Conservation (phyloP, 2,888 invertebrate species). For the Lycia hirtaria region DNA sequence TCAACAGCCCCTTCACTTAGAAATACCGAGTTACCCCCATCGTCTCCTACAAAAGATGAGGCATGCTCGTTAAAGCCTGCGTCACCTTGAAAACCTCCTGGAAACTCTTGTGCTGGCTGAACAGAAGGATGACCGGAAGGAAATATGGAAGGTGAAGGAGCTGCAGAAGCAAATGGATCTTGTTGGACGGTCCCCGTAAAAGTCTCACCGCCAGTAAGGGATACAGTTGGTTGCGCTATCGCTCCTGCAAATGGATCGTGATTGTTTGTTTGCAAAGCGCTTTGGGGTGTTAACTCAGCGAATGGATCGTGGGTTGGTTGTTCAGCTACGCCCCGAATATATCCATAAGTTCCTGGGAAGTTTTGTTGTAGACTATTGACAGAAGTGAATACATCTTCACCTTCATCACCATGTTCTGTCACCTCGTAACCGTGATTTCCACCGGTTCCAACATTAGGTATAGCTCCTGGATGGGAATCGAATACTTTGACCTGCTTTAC, state of each 20-base stretch:
- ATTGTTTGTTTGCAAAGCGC: conserved; percentile 51
- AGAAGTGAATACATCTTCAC: conserved; percentile 67
- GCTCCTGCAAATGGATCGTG: conserved; percentile 60
- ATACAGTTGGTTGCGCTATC: conserved; percentile 55
- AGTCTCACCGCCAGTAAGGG: conserved; percentile 54
- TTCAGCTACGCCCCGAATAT: conserved; percentile 61
- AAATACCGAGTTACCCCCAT: conserved; percentile 51
- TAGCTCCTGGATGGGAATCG: conserved; percentile 67
- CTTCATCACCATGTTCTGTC: conserved; percentile 71
- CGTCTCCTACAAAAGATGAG: conserved; percentile 57
- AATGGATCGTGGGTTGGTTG: conserved; percentile 60
- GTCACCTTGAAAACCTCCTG: conserved; percentile 51
- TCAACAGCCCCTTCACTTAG: conserved; percentile 50
- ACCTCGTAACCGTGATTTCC: conserved; percentile 70
- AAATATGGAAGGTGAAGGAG: conserved; percentile 48
- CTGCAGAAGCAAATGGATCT: conserved; percentile 54
- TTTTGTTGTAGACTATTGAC: conserved; percentile 66
- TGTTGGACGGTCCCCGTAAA: conserved; percentile 56
- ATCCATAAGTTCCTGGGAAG: conserved; percentile 67
- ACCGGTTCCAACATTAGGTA: conserved; percentile 52
- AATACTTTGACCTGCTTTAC: conserved; percentile 77
- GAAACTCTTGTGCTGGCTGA: conserved; percentile 55
- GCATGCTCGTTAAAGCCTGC: conserved; percentile 57
- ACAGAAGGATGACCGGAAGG: conserved; percentile 47
- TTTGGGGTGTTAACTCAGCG: conserved; percentile 56